These are phyloP conservation scores for Coturnix japonica DNA, from an alignment of 2,113 vertebrate genomes.

Conservation along the genomic window DNA sequence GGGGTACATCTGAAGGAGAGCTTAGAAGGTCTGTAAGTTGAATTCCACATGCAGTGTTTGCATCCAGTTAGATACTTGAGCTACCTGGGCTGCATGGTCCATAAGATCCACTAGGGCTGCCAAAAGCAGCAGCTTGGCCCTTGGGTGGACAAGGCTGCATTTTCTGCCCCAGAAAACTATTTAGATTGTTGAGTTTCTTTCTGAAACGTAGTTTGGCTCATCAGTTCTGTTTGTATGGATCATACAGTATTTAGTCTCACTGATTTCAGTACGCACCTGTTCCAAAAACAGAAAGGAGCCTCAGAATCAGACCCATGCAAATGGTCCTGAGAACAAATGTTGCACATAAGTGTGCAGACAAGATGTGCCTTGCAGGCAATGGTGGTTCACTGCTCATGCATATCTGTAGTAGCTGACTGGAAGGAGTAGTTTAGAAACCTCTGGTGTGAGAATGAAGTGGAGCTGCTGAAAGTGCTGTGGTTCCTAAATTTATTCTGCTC, in stretches of 20 bases:
- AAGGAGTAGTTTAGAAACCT: constrained; percentile 37
- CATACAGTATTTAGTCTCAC: not conserved
- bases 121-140: not conserved
- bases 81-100: not conserved
- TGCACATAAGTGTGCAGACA: not conserved
- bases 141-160: not conserved
- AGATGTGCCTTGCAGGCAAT: not conserved
- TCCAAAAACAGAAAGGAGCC: not conserved
- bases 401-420: constrained; percentile 26
- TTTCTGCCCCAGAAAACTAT: not conserved
- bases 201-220: not conserved
- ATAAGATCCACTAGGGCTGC: not conserved
- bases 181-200: not conserved
- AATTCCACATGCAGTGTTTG: not conserved
- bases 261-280: not conserved
- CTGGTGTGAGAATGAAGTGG: constrained; percentile 30
- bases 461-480: constrained; percentile 39
- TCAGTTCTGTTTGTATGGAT: not conserved
- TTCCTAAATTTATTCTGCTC: constrained; percentile 33
- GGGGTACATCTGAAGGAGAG: not conserved
- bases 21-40: not conserved
- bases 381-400: constrained; percentile 21
- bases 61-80: not conserved
- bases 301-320: not conserved
- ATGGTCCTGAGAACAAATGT: not conserved